Percentiles rank a stretch among this genome's conserved stretches.
phyloP scores from a whole-genome alignment of 1,140 invertebrate genomes.

The Vollenhovia emeryi region DNA sequence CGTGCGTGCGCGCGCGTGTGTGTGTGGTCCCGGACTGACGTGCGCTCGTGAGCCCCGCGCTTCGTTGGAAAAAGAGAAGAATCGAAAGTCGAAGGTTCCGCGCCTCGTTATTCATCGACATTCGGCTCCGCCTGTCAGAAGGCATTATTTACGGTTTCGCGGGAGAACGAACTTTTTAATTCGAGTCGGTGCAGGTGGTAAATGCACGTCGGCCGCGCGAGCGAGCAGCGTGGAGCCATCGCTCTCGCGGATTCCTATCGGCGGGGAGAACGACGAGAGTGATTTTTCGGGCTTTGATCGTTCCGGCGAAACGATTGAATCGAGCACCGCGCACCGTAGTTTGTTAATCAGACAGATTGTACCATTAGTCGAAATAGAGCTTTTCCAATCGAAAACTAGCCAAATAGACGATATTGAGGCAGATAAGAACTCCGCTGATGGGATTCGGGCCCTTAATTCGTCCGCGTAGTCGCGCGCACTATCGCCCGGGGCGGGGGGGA shows the following conservation, averaged over 20 bases:
- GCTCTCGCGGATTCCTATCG: slow-evolving; percentile 53
- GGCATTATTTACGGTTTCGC: slow-evolving; percentile 77
- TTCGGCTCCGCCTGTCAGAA: slow-evolving; percentile 74
- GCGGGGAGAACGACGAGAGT: slow-evolving; percentile 20
- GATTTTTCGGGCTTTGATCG: slow-evolving; percentile 58
- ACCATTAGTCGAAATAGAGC: slow-evolving; percentile 33
- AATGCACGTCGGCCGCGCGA: slow-evolving; percentile 60
- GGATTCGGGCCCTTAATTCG: background rate
- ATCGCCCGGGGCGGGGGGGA: too few species aligned
- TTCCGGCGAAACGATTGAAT: slow-evolving; percentile 54
- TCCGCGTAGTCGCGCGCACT: background rate
- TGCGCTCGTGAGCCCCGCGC: slow-evolving; percentile 45
- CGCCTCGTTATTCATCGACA: slow-evolving; percentile 76
- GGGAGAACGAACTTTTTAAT: slow-evolving; percentile 75
- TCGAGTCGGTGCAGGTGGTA: slow-evolving; percentile 73
- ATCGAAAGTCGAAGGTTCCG: slow-evolving; percentile 74
- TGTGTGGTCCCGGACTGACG: slow-evolving; percentile 70
- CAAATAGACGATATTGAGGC: background rate
- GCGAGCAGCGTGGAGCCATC: slow-evolving; percentile 31
- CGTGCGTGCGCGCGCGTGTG: background rate
- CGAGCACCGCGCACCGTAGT: slow-evolving; percentile 23
- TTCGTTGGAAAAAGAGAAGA: slow-evolving; percentile 62
- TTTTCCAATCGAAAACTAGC: slow-evolving; percentile 1
- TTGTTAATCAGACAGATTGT: slow-evolving; percentile 25
- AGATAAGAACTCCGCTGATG: background rate